These are phyloP conservation scores for Gallinago stenura DNA, from an alignment of 2,797 vertebrate species.

Conservation along the genomic window DNA sequence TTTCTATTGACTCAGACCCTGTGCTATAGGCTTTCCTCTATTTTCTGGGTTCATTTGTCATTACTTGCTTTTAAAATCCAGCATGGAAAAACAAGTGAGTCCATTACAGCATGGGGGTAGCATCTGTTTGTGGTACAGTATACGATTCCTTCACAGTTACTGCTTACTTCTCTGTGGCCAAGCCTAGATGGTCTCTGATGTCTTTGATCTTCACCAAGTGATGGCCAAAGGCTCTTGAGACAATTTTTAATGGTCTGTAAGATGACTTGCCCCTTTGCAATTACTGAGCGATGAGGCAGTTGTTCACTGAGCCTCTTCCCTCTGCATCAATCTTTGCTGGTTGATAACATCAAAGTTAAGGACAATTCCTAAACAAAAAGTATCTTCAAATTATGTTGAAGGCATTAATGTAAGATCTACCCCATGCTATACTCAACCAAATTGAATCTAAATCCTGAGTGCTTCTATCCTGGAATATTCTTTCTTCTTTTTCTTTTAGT, in stretches of 20 bases:
- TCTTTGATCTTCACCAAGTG: not conserved
- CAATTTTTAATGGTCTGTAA: not conserved
- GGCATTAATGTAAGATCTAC: not conserved
- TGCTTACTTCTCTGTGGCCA: not conserved
- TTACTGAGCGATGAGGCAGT: not conserved
- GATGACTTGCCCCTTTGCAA: not conserved
- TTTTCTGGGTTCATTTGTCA: not conserved
- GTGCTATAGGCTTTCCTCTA: not conserved
- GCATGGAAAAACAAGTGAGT: not conserved
- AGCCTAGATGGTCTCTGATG: not conserved
- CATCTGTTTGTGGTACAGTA: not conserved
- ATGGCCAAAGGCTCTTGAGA: not conserved
- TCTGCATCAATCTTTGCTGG: not conserved
- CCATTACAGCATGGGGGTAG: not conserved
- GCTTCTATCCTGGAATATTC: not conserved
- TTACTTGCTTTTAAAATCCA: not conserved
- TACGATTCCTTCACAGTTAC: rapidly evolving
- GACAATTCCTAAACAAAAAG: not conserved
- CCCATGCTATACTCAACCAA: not conserved
- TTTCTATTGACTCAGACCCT: not conserved
- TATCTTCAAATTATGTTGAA: not conserved
- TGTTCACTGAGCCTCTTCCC: not conserved
- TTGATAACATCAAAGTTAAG: not conserved
- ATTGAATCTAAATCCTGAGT: not conserved
- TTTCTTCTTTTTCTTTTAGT: not conserved